Evolutionary conservation across 2,888 invertebrate species (phyloP).

Genomic region (Andrena haemorrhoa): DNA sequence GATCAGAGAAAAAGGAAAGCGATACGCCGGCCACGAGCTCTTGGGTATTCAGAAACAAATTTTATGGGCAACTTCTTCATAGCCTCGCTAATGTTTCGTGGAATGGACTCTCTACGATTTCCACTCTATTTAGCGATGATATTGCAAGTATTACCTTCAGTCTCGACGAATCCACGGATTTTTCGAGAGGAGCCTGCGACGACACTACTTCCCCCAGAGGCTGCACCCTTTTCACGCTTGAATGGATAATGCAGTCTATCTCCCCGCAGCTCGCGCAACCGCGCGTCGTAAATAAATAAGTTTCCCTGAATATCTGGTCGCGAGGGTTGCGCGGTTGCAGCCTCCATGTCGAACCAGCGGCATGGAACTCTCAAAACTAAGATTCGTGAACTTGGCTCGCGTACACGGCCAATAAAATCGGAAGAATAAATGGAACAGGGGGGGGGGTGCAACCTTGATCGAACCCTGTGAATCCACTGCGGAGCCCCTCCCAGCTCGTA

Average conservation of each 20-base stretch:
- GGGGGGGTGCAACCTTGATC: slow-evolving; percentile 31
- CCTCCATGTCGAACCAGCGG: slow-evolving; percentile 18
- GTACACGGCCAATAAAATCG: slow-evolving; percentile 48
- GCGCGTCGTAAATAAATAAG: slow-evolving; percentile 30
- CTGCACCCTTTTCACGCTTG: background rate
- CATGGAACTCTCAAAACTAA: slow-evolving; percentile 40
- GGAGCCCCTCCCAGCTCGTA: slow-evolving; percentile 38
- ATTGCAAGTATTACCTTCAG: no score
- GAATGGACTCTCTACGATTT: no score
- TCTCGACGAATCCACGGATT: no score
- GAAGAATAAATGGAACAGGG: slow-evolving; percentile 42
- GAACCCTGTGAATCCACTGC: slow-evolving; percentile 34
- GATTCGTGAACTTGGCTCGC: slow-evolving; percentile 52
- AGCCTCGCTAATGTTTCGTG: background rate
- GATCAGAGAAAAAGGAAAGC: slow-evolving; percentile 19
- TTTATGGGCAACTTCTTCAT: background rate
- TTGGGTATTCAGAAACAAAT: background rate
- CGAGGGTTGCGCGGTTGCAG: background rate
- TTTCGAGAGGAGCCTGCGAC: background rate
- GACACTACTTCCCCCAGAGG: background rate
- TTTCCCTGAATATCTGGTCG: slow-evolving; percentile 21
- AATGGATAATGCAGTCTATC: background rate
- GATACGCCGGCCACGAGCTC: background rate
- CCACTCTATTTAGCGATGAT: no score
- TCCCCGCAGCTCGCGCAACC: background rate